phyloP scores from a whole-genome alignment of 2,797 vertebrate genomes.

The Rhinogobio ventralis region DNA sequence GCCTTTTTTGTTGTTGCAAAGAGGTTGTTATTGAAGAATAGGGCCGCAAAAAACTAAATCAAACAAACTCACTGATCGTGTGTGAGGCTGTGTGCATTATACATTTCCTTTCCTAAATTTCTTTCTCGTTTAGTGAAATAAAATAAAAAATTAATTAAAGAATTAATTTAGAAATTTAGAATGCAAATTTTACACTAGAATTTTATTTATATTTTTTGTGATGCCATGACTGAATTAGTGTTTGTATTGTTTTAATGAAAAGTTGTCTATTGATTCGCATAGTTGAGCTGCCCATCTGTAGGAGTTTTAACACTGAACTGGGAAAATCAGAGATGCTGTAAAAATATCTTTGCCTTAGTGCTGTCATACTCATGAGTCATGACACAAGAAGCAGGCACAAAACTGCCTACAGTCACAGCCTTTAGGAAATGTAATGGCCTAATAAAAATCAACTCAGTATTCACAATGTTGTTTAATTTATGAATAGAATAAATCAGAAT shows the following conservation, averaged over 20 bases:
- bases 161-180: neutral
- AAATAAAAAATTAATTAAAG: too few relatives aligned
- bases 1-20: neutral
- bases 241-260: neutral
- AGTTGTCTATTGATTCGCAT: neutral
- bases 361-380: constrained; percentile 36
- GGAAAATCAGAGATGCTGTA: constrained; percentile 16
- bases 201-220: neutral
- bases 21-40: neutral
- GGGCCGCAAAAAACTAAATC: neutral
- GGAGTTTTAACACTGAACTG: neutral
- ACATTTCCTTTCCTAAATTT: neutral
- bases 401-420: neutral
- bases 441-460: neutral
- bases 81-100: neutral
- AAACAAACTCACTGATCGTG: neutral
- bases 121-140: neutral
- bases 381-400: neutral
- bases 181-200: neutral
- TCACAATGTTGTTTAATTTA: constrained; percentile 8
- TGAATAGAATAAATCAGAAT: neutral
- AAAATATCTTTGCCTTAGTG: constrained; percentile 15
- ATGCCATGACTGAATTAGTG: too few relatives aligned
- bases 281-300: neutral
- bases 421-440: constrained; percentile 4